Percentiles rank a stretch among this genome's conserved stretches.
Evolutionary conservation across 2,888 invertebrate species (phyloP).

Genomic region (Drosophila macrothrix): DNA sequence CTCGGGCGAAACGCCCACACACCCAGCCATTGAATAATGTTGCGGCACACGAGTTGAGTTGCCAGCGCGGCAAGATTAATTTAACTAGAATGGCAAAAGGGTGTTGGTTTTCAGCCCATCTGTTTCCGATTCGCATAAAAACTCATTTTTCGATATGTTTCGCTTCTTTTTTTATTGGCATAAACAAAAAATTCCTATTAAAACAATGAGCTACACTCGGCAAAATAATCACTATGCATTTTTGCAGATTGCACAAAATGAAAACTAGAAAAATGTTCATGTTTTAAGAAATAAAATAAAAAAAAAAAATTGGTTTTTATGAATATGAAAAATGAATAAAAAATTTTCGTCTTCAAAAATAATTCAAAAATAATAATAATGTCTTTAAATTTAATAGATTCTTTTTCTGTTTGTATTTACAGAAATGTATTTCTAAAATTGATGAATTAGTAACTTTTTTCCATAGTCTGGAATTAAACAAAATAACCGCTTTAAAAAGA

Average conservation of each 20-base stretch:
- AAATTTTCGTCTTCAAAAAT: background rate
- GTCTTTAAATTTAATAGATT: background rate
- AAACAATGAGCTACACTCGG: background rate
- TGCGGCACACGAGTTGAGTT: background rate
- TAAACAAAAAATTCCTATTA: background rate
- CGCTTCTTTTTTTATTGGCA: background rate
- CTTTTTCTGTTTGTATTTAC: background rate
- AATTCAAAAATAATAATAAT: fast-evolving
- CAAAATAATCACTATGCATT: background rate
- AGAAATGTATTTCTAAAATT: background rate
- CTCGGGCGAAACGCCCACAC: slow-evolving; percentile 26
- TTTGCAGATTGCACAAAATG: background rate
- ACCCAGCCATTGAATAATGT: background rate
- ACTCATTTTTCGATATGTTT: background rate
- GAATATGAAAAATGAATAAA: too few species aligned
- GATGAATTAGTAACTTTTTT: background rate
- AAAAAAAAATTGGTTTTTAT: background rate
- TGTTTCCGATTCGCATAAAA: background rate
- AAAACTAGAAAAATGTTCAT: background rate
- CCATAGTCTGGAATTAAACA: background rate
- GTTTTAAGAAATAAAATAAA: background rate
- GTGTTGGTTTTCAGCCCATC: slow-evolving; percentile 6
- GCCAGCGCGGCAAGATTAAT: slow-evolving; percentile 1
- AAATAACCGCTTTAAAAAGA: background rate
- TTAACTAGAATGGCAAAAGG: slow-evolving; percentile 9